Percentiles rank a stretch among this genome's conserved stretches.
Conservation (phyloP, 2,113 vertebrate species). For the Ptychochromis oligacanthus region DNA sequence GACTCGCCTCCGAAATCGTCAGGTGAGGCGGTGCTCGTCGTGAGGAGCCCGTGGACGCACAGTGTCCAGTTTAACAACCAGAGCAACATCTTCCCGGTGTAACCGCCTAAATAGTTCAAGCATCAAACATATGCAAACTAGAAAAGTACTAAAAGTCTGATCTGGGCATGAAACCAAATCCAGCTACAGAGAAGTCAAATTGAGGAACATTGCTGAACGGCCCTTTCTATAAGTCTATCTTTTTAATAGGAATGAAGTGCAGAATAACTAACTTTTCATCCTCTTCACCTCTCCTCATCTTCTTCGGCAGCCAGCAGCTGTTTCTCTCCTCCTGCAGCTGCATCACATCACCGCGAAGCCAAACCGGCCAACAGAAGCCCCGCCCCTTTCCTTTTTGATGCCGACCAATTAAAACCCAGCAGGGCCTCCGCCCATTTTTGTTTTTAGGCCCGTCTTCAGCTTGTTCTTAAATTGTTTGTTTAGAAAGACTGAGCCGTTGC, state of each 20-base stretch:
- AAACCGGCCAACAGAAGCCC: background rate
- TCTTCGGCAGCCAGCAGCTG: slow-evolving; percentile 13
- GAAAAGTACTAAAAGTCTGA: background rate
- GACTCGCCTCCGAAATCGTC: slow-evolving; percentile 62
- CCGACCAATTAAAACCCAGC: slow-evolving; percentile 61
- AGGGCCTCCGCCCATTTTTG: slow-evolving; percentile 13
- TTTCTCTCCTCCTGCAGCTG: slow-evolving; percentile 38
- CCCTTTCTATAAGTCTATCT: background rate
- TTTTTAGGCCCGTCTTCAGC: background rate
- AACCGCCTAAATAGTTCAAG: background rate
- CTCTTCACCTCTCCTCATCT: slow-evolving; percentile 32
- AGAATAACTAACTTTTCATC: slow-evolving; percentile 11
- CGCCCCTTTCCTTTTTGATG: slow-evolving; percentile 41
- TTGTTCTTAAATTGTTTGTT: background rate
- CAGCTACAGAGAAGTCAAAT: background rate
- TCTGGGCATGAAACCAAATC: background rate
- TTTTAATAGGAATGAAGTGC: background rate
- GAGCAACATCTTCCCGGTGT: slow-evolving; percentile 39
- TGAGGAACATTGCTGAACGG: background rate
- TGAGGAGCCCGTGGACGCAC: slow-evolving; percentile 39
- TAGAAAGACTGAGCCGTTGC: background rate
- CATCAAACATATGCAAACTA: background rate
- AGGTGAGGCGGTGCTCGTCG: slow-evolving; percentile 4
- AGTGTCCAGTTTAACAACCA: slow-evolving; percentile 38
- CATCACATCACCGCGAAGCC: slow-evolving; percentile 24